phyloP scores from a whole-genome alignment of 2,113 vertebrate genomes.

The Formicarius rufipectus region DNA sequence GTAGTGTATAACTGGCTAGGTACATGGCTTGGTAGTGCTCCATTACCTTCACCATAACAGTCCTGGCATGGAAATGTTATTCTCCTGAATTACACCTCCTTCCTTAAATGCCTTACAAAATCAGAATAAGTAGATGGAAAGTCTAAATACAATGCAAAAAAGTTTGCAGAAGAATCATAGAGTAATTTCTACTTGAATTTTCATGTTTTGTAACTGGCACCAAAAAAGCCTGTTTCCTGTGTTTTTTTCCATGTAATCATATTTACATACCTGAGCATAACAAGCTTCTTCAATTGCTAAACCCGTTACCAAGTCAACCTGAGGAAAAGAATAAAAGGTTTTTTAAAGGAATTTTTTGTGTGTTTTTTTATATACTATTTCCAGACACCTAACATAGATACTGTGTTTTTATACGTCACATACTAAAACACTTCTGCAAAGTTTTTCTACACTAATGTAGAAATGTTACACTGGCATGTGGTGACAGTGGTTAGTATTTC shows the following conservation, averaged over 20 bases:
- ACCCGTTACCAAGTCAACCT: constrained; percentile 95
- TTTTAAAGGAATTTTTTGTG: not conserved
- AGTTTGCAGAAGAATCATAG: not conserved
- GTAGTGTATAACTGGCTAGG: not conserved
- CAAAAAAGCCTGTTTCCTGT: not conserved
- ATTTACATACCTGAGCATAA: constrained; percentile 90
- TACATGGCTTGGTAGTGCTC: not conserved
- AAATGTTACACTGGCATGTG: not conserved
- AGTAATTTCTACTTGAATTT: not conserved
- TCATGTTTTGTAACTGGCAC: not conserved
- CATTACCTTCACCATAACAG: not conserved
- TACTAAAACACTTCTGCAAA: not conserved
- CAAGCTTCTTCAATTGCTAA: constrained; percentile 98
- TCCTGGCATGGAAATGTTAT: not conserved
- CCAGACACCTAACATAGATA: not conserved
- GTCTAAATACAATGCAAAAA: not conserved
- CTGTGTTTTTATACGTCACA: not conserved
- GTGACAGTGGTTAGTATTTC: not conserved
- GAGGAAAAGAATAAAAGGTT: constrained; percentile 36
- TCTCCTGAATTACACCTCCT: not conserved
- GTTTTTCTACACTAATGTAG: not conserved
- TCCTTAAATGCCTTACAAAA: not conserved
- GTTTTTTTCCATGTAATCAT: not conserved
- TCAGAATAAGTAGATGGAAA: not conserved
- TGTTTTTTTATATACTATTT: not conserved